These are phyloP conservation scores for Amiota minor DNA, from an alignment of 2,888 invertebrate species.

Conservation along the genomic window DNA sequence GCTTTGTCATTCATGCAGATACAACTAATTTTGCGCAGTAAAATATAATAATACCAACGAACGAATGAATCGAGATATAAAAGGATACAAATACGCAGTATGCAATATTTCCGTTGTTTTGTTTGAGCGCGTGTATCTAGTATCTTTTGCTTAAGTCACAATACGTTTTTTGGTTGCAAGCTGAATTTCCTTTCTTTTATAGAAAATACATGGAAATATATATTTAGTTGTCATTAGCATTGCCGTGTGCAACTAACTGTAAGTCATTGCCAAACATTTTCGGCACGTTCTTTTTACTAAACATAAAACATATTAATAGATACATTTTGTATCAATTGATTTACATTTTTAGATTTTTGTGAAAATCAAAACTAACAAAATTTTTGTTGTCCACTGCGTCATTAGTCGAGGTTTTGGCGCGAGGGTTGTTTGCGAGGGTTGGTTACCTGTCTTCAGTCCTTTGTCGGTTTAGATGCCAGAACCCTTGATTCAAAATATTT, in stretches of 20 bases:
- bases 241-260: neutral
- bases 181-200: constrained; percentile 6
- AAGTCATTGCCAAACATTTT: neutral
- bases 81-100: constrained; percentile 3
- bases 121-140: neutral
- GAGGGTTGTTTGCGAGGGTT: constrained; percentile 55
- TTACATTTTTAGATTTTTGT: neutral
- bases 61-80: too few species aligned
- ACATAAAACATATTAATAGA: constrained; percentile 1
- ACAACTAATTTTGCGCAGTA: constrained; percentile 10
- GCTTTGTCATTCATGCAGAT: too few species aligned
- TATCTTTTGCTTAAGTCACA: neutral
- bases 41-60: too few species aligned
- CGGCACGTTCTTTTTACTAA: constrained; percentile 3
- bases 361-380: too few species aligned
- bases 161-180: constrained; percentile 9
- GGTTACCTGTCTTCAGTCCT: constrained; percentile 47
- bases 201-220: neutral
- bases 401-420: constrained; percentile 56
- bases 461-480: too few species aligned
- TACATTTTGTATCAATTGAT: neutral
- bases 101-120: neutral
- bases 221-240: constrained; percentile 5
- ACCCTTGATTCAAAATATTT: too few species aligned
- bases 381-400: neutral